These are phyloP conservation scores for Acrobasis suavella DNA, from an alignment of 2,888 invertebrate species.

Conservation along the genomic window DNA sequence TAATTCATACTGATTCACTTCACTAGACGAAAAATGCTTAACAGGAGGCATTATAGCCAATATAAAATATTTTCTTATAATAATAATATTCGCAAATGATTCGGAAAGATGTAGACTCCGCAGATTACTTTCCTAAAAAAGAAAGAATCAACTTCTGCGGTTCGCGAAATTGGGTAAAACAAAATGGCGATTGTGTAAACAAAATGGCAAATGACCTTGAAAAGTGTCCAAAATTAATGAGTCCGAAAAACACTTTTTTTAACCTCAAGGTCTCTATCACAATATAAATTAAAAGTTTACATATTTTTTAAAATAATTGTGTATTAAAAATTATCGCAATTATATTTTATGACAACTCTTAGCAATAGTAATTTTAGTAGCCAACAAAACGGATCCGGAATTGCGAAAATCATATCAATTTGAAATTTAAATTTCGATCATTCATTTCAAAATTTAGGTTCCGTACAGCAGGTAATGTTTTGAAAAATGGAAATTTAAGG, in stretches of 20 bases:
- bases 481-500: not conserved
- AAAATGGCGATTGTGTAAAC: constrained; percentile 55
- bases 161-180: constrained; percentile 38
- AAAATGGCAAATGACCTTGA: constrained; percentile 46
- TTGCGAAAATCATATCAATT: not conserved
- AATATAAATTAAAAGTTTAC: not conserved
- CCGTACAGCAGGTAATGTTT: not conserved
- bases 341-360: too few relatives aligned
- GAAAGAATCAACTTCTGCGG: constrained; percentile 36
- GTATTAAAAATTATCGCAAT: too few relatives aligned
- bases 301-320: too few relatives aligned
- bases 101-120: constrained; percentile 45
- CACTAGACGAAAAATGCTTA: constrained; percentile 77
- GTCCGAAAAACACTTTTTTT: not conserved
- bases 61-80: constrained; percentile 70
- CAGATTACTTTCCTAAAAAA: constrained; percentile 58
- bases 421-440: constrained; percentile 17
- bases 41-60: constrained; percentile 72
- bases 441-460: constrained; percentile 11
- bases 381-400: not conserved
- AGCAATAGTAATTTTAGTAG: too few relatives aligned
- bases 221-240: constrained; percentile 27
- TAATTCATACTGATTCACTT: constrained; percentile 80
- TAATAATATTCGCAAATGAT: constrained; percentile 62
- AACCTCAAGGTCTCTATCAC: not conserved